Evolutionary conservation across 1,140 invertebrate species (phyloP), one percentile per base, ranked within the genome.

Genomic region (Bombus difficillimus): DNA sequence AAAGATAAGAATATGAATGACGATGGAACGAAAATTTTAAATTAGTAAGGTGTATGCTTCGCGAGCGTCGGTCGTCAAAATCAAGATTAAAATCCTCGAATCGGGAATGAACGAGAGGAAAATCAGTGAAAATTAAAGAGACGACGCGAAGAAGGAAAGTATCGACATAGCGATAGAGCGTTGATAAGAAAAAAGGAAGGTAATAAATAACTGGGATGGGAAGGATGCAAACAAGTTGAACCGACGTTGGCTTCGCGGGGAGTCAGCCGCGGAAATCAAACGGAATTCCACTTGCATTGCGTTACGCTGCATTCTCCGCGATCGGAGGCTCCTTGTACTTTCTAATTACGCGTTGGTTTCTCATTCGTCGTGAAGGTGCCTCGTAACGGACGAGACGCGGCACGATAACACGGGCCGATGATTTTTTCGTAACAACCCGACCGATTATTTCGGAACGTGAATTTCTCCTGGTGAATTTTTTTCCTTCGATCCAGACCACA

Each of bases 211-310:
- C 32, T 12, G 12, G 37, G 10, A 41, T 41, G 18, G 25, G 37
- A 69, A 77, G 81, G 64, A 75, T 76, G 43, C 43, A 57, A 66
- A 47, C 28, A 34, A 68, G 74, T 8, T 28, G 76, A 47, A 39
- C 39, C 13, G 73, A 15, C 32, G 39, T 39, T 22, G 37, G 37
- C 34, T 77, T 83, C 41, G 73, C 85, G 64, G 85, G 85, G 53
- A 64, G 57, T 9, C 62, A 81, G 69, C 68, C 88, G 88, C 89
- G 89, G 89, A 90, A 90, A 90, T 82, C 88, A 89, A 90, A 90
- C 86, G 88, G 88, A 90, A 90, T 90, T 90, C 86, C 88, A 90
- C 86, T 89, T 80, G 89, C 89, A 88, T 89, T 85, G 86, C 89
- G 89, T 90, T 89, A 90, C 89, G 88, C 89, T 57, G 86, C 88